phyloP scores from a whole-genome alignment of 2,888 invertebrate genomes.

The Eudasyphora cyanicolor region DNA sequence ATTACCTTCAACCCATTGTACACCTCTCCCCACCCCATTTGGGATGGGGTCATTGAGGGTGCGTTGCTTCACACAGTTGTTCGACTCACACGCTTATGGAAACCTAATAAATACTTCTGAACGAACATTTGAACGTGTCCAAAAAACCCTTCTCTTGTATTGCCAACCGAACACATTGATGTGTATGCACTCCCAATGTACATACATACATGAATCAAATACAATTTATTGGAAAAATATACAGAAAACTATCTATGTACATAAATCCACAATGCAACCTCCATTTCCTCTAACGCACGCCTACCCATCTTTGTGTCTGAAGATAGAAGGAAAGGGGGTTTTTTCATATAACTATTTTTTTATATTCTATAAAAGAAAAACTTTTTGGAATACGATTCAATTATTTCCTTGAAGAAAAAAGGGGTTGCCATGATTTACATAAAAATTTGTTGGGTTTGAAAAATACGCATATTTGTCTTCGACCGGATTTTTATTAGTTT shows the following conservation, averaged over 20 bases:
- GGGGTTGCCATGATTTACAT: not conserved
- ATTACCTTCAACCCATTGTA: too few relatives aligned
- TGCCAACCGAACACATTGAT: not conserved
- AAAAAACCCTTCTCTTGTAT: conserved; percentile 23
- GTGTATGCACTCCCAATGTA: too few relatives aligned
- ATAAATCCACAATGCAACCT: not conserved
- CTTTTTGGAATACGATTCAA: not conserved
- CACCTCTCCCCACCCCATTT: not conserved
- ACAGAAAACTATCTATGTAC: not conserved
- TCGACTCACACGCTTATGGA: not conserved
- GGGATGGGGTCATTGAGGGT: not conserved
- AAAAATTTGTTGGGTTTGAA: too few relatives aligned
- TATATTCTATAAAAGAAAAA: too few relatives aligned
- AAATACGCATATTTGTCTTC: too few relatives aligned
- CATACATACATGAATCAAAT: not conserved
- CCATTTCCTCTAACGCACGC: not conserved
- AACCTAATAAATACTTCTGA: conserved; percentile 56
- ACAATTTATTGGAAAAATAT: conserved; percentile 21
- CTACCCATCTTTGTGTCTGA: not conserved
- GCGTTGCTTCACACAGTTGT: not conserved
- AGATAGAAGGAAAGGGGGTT: not conserved
- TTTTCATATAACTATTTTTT: not conserved
- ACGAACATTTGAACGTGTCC: too few relatives aligned
- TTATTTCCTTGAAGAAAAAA: not conserved
- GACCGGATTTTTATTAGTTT: too few relatives aligned